Conservation (phyloP, 23 tunicate species). For the Diplosoma virens region DNA sequence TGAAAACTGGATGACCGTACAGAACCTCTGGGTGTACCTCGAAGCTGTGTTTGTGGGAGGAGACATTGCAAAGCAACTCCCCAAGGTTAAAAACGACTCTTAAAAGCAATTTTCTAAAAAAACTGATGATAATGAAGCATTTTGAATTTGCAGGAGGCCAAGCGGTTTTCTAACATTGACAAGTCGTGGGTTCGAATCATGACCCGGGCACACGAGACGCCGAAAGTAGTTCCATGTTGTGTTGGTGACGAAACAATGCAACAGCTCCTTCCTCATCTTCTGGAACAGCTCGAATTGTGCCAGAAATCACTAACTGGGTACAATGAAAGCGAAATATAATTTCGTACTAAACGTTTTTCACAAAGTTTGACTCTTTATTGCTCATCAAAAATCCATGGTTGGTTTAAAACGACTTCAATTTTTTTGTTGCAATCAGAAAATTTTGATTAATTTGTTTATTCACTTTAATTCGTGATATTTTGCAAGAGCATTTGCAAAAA, state of each 20-base stretch:
- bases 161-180: slow-evolving; percentile 92
- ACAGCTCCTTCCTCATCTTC: slow-evolving; percentile 82
- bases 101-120: background rate
- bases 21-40: slow-evolving; percentile 92
- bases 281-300: slow-evolving; percentile 94
- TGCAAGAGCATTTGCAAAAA: too few relatives aligned
- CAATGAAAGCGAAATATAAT: too few relatives aligned
- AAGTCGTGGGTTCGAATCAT: slow-evolving; percentile 97
- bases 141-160: slow-evolving; percentile 81
- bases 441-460: too few relatives aligned
- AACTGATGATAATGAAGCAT: too few relatives aligned
- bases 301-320: slow-evolving; percentile 95
- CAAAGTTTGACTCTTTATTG: too few relatives aligned
- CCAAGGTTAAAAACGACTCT: slow-evolving; percentile 44
- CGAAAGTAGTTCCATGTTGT: slow-evolving; percentile 88
- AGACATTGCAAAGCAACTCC: slow-evolving; percentile 93
- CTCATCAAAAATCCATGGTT: too few relatives aligned
- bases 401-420: too few relatives aligned
- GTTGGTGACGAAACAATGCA: slow-evolving; percentile 97
- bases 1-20: slow-evolving; percentile 97
- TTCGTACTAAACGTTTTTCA: too few relatives aligned
- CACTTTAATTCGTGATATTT: too few relatives aligned
- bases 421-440: too few relatives aligned
- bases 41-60: slow-evolving; percentile 99
- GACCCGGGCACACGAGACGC: slow-evolving; percentile 95